Evolutionary conservation across 1,140 invertebrate species (phyloP), one percentile per base, ranked within the genome.

Genomic region (Myzus persicae): DNA sequence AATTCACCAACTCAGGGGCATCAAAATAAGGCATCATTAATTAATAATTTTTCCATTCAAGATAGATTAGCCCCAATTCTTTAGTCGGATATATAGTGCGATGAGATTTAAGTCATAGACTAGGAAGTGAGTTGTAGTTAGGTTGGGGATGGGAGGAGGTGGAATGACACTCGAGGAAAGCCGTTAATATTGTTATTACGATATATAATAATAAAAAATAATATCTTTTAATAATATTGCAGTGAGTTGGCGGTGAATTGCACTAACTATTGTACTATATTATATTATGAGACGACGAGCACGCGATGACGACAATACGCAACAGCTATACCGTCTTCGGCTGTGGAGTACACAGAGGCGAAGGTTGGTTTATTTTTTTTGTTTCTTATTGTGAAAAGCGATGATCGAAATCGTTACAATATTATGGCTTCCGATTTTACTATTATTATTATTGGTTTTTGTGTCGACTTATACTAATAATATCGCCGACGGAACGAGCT

Each of bases 351-450:
- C n/a, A n/a, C n/a, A n/a, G 1, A 31, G 31, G n/a, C 59, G 59
- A 76, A n/a, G 31, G 59, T 76, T 67, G 31, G 59, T n/a, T 76
- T n/a, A n/a, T n/a, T n/a, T 76, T 14, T 1, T n/a, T 67, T n/a
- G 1, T 59, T 7, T 59, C 11, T 18, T n/a, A 14, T 18, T 6
- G 14, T n/a, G 5, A n/a, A 76, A 76, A 76, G 31, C 18, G 0
- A 76, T n/a, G 59, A 76, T 76, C 59, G 59, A 76, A 76, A 76
- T 76, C 59, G 59, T 36, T 76, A 76, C n/a, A 36, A 76, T 76
- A 76, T 76, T 76, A n/a, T n/a, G n/a, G 59, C 59, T 76, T 76
- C 59, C 59, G 59, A n/a, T 76, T 76, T 76, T 76, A 76, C 59
- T 7, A 51, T 59, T 67, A 67, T 67, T 67, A 36, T 76, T 76